These are phyloP conservation scores for Drosophila macrospina DNA, from an alignment of 2,888 invertebrate genomes.

Conservation along the genomic window DNA sequence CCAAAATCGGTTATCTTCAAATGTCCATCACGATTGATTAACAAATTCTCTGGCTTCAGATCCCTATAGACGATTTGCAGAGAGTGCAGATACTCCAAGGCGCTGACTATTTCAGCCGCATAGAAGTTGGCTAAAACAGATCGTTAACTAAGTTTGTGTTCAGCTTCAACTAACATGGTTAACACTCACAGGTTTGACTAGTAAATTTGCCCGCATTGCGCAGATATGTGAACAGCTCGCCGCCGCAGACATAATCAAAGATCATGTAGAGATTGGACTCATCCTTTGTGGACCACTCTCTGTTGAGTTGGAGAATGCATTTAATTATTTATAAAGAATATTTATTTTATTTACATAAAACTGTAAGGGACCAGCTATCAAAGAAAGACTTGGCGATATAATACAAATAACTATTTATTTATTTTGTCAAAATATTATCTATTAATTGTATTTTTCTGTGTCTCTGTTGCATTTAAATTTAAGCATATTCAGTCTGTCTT, in stretches of 20 bases:
- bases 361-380: no score
- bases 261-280: slow-evolving; percentile 97
- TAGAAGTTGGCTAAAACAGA: slow-evolving; percentile 92
- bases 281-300: slow-evolving; percentile 96
- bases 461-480: no score
- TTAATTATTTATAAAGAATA: background rate
- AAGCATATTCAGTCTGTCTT: no score
- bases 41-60: slow-evolving; percentile 96
- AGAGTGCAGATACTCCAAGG: slow-evolving; percentile 96
- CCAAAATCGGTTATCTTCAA: slow-evolving; percentile 99
- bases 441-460: no score
- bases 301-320: slow-evolving; percentile 84
- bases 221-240: slow-evolving; percentile 98
- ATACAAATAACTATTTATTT: no score
- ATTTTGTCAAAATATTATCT: no score
- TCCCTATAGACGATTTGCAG: slow-evolving; percentile 95
- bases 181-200: slow-evolving; percentile 90
- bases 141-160: background rate
- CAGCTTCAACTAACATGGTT: fast-evolving
- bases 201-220: slow-evolving; percentile 96
- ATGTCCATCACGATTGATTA: slow-evolving; percentile 96
- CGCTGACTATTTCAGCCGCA: slow-evolving; percentile 96
- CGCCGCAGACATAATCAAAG: slow-evolving; percentile 98
- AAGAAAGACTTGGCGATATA: no score
- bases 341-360: background rate